Base-by-base conservation (phyloP, 2,797 vertebrate species). In the Erethizon dorsatum region DNA sequence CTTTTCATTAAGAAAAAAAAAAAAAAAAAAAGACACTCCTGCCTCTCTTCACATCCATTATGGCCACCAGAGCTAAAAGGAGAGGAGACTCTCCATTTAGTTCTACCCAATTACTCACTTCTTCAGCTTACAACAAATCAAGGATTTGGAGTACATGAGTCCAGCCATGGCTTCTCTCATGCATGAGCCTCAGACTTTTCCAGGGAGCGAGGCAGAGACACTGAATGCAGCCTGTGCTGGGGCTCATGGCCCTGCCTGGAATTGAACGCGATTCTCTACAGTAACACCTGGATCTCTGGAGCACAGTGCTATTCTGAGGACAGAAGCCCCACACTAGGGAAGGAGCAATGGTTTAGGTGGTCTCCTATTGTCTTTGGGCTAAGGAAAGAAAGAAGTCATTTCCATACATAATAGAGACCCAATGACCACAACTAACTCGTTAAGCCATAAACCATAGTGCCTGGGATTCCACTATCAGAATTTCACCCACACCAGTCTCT, bases 361-460 rank as follows among this genome's bases (percentile, higher is more conserved):
- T 57, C 67, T 79, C 33, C 12, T 59, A 14, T n/a, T 52, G 47
- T 22, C n/a, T 47, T 28, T 69, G 41, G 26, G 4, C 47, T 92
- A 94, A 6, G 28, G 47, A 84, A 82, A 96, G 71, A 80, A 22
- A 47, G 63, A 41, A 95, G 37, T 45, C 28, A 59, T 54, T 69
- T 57, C 54, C 59, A 41, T 31, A 8, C 2, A 3, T 5, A 41
- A 52, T 20, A 90, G 56, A 90, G 33, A 28, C 2, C 37, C 47
- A 71, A 5, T 11, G 65, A 14, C 65, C 31, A 73, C 31, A 79
- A 61, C 18, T 28, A 73, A 52, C 17, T 65, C 41, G 13, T 41
- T 75, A 63, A 61, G n/a, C 18, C 31, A 94, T 1, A 18, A 88
- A 56, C 33, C 50, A 83, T 28, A 77, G 75, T 9, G 33, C 54